phyloP scores from a whole-genome alignment of 2,797 vertebrate genomes.

The Chloroceryle inda region DNA sequence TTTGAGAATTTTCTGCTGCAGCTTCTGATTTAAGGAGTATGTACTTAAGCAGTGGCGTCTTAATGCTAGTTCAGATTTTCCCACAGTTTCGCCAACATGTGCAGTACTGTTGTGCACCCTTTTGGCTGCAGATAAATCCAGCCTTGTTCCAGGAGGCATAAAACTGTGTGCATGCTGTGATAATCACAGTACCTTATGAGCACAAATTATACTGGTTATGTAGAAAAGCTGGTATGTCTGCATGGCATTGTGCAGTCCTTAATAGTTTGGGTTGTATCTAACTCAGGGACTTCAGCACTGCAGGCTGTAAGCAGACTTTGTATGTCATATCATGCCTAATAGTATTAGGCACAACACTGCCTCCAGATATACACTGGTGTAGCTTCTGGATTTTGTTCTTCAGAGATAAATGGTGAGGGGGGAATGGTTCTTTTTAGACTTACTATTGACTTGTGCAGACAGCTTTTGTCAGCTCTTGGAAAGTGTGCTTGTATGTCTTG shows the following conservation, averaged over 20 bases:
- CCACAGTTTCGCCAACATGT: accelerated
- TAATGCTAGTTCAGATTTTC: background rate
- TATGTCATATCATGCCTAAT: background rate
- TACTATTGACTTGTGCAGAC: background rate
- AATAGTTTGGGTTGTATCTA: background rate
- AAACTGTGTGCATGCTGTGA: background rate
- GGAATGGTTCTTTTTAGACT: background rate
- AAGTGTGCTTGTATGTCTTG: background rate
- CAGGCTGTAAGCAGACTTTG: background rate
- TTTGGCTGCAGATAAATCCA: background rate
- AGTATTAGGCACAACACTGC: background rate
- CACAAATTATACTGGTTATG: background rate
- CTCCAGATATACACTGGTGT: background rate
- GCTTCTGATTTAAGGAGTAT: background rate
- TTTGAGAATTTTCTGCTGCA: background rate
- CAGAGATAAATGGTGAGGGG: background rate
- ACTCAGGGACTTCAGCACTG: background rate
- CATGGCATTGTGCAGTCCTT: background rate
- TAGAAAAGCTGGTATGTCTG: background rate
- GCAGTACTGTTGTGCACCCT: accelerated
- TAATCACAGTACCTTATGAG: background rate
- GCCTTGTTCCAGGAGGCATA: background rate
- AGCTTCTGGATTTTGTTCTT: background rate
- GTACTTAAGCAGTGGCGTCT: background rate
- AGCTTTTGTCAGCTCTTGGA: background rate